phyloP scores from a whole-genome alignment of 92 coral and sea anemone species.

The Porites rus region DNA sequence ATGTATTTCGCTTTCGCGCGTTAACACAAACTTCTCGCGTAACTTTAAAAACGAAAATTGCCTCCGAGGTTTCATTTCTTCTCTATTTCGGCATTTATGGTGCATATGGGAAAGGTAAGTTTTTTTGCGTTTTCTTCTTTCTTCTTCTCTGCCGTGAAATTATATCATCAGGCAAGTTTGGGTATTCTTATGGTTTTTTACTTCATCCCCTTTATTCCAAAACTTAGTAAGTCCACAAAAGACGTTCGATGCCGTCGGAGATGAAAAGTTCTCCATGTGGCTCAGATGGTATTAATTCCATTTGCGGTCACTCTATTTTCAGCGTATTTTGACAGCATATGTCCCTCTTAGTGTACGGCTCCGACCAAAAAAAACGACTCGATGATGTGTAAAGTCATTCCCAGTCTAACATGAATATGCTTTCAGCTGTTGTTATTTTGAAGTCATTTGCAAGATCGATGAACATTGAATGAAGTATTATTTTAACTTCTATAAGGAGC shows the following conservation, averaged over 20 bases:
- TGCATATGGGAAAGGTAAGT: slow-evolving; percentile 24
- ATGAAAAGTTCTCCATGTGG: background rate
- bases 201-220: background rate
- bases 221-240: background rate
- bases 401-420: background rate
- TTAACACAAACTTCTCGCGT: too few species aligned
- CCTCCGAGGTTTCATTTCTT: background rate
- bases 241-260: background rate
- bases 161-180: background rate
- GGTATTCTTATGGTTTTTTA: too few species aligned
- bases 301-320: slow-evolving; percentile 31
- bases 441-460: background rate
- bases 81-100: background rate
- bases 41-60: background rate
- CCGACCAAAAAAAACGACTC: background rate
- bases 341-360: background rate
- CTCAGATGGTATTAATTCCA: slow-evolving; percentile 22
- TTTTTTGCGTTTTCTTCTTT: background rate
- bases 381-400: slow-evolving; percentile 7
- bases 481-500: background rate
- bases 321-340: slow-evolving; percentile 11
- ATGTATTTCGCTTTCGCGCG: background rate
- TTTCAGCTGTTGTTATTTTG: background rate
- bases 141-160: background rate
- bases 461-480: background rate